Evolutionary conservation across 2,888 invertebrate species (phyloP), one percentile per base, ranked within the genome.

Genomic region (Rhingia rostrata): DNA sequence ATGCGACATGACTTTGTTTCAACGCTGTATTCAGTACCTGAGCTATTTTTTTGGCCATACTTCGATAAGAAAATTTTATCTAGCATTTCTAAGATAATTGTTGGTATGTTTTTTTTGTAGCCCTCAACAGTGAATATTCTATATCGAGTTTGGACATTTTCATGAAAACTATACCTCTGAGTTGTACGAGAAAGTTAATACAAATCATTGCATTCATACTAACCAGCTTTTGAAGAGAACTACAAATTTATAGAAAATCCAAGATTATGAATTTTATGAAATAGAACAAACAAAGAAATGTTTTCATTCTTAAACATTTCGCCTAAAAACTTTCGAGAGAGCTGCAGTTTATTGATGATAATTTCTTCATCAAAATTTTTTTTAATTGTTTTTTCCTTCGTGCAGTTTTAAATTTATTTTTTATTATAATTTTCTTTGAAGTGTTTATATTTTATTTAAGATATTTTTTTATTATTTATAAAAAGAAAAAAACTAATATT

Each of bases 241-340:
- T 22, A 22, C 32, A 60, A 64, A 56, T 58, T 60, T 60, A 47
- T 14, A 6, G 39, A 64, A 47, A 56, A 33, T 47, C 54, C 33
- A 63, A 47, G 56, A 63, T 45, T 58, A 58, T 58, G 58, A 35
- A 39, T 41, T 58, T 77, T 37, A 0, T 32, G 32, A 53, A 5
- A 9, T 30, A 49, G 30, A 10, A 10, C 6, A 32, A 14, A 53
- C 41, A 12, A 41, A 22, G 22, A 22, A 22, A 22, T 22, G 22
- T 30, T 60, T 61, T 56, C 78, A 45, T 80, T 30, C n/a, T 75
- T 22, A 1, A 22, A 22, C 22, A 22, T 22, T 72, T 53, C 67
- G 66, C 54, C 73, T 43, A 53, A 49, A 30, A 77, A 70, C 85
- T 87, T 89, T 89, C 89, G 89, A 89, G 89, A 89, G 89, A 89